These are phyloP conservation scores for Copidosoma aretas DNA, from an alignment of 2,888 invertebrate genomes.

Conservation along the genomic window DNA sequence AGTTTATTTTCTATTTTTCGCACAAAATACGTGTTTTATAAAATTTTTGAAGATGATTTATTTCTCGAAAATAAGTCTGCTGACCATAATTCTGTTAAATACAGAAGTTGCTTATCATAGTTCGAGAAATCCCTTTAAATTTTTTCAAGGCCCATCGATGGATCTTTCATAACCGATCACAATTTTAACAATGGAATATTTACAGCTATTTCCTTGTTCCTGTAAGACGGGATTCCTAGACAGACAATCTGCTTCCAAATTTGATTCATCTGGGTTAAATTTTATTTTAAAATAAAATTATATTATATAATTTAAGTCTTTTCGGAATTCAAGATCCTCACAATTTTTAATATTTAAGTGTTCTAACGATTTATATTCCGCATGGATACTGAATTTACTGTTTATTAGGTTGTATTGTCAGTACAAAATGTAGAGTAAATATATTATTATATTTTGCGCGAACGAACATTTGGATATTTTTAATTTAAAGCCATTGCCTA, in stretches of 20 bases:
- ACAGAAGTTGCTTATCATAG: too few species aligned
- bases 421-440: constrained; percentile 41
- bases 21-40: too few species aligned
- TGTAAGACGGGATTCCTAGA: constrained; percentile 38
- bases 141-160: too few species aligned
- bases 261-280: constrained; percentile 40
- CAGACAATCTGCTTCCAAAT: constrained; percentile 41
- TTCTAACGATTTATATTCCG: constrained; percentile 42
- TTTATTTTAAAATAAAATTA: constrained; percentile 44
- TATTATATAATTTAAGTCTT: constrained; percentile 42
- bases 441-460: constrained; percentile 37
- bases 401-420: constrained; percentile 44
- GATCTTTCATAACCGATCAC: too few species aligned
- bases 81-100: too few species aligned
- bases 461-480: constrained; percentile 40
- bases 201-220: constrained; percentile 23
- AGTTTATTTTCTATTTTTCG: too few species aligned
- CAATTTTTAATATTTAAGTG: constrained; percentile 42
- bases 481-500: constrained; percentile 37
- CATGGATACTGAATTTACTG: constrained; percentile 36
- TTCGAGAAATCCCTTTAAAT: too few species aligned
- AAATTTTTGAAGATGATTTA: too few species aligned
- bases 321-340: constrained; percentile 38
- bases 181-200: constrained; percentile 27
- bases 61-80: too few species aligned